A percentile compares a stretch with the other conserved stretches of the same genome.
Conservation (phyloP, 2,888 invertebrate species). For the Caenorhabditis auriculariae region DNA sequence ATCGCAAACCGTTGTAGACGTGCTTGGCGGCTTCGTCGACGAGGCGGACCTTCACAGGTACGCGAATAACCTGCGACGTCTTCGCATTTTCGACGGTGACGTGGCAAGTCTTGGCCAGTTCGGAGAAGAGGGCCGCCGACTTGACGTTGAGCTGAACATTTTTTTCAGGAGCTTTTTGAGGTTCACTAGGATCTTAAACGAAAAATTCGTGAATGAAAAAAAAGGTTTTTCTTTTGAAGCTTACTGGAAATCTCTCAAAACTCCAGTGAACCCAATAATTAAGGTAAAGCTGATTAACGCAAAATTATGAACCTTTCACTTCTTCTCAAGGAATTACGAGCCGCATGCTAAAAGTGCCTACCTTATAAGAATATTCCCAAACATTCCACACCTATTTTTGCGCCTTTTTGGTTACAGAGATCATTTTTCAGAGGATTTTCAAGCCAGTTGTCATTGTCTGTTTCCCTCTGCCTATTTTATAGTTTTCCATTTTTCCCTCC, state of each 20-base stretch:
- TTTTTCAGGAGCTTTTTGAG: no score
- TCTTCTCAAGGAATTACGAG: no score
- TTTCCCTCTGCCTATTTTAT: neutral
- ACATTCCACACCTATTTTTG: no score
- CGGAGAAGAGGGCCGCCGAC: constrained; percentile 29
- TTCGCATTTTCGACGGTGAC: constrained; percentile 23
- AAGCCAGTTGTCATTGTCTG: no score
- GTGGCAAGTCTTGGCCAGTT: constrained; percentile 23
- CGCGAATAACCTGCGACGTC: constrained; percentile 27
- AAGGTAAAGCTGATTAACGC: no score
- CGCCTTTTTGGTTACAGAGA: no score
- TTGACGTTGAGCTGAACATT: constrained; percentile 30
- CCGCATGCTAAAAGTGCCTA: no score
- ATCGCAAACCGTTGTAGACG: constrained; percentile 26
- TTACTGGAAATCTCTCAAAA: constrained; percentile 1
- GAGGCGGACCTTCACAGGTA: constrained; percentile 40
- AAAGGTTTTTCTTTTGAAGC: neutral
- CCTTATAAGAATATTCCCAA: no score
- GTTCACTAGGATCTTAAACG: no score
- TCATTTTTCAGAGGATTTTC: no score
- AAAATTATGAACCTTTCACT: no score
- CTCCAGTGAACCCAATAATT: no score
- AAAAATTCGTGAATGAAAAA: neutral
- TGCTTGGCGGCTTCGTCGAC: constrained; percentile 39
- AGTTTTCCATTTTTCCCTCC: neutral